Percentiles rank a stretch among this genome's conserved stretches.
Evolutionary conservation across 30 jellyfish, hydroid and myxozoan species (phyloP).

Genomic region (Pelagia noctiluca): DNA sequence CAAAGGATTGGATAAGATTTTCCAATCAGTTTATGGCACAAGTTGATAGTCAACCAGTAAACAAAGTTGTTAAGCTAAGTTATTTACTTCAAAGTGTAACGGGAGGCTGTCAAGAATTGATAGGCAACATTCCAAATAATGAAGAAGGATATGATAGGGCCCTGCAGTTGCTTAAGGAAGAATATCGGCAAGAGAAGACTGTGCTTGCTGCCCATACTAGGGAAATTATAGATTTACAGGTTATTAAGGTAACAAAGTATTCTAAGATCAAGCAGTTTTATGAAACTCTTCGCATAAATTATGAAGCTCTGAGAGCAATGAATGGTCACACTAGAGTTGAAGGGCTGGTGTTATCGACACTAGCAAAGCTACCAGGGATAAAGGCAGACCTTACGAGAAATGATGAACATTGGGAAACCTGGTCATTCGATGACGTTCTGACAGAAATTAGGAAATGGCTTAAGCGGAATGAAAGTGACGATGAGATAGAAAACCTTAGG

Average conservation of each 20-base stretch:
- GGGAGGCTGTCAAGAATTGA: slow-evolving; percentile 48
- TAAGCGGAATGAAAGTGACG: slow-evolving; percentile 19
- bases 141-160: slow-evolving; percentile 62
- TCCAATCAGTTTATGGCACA: slow-evolving; percentile 46
- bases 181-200: slow-evolving; percentile 55
- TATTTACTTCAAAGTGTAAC: slow-evolving; percentile 23
- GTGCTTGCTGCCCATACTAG: slow-evolving; percentile 55
- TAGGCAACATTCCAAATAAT: slow-evolving; percentile 50
- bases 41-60: slow-evolving; percentile 52
- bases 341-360: no score
- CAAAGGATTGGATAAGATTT: slow-evolving; percentile 49
- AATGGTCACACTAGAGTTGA: slow-evolving; percentile 32
- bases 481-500: not conserved
- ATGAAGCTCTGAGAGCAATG: slow-evolving; percentile 60
- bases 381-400: no score
- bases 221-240: slow-evolving; percentile 34
- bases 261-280: slow-evolving; percentile 47
- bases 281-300: slow-evolving; percentile 39
- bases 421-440: no score
- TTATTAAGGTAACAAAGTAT: slow-evolving; percentile 25
- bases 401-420: no score
- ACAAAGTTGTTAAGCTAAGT: slow-evolving; percentile 33
- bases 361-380: no score
- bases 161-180: slow-evolving; percentile 46
- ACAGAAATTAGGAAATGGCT: no score